phyloP scores from a whole-genome alignment of 2,113 vertebrate genomes.

The Pteruthius melanotis region DNA sequence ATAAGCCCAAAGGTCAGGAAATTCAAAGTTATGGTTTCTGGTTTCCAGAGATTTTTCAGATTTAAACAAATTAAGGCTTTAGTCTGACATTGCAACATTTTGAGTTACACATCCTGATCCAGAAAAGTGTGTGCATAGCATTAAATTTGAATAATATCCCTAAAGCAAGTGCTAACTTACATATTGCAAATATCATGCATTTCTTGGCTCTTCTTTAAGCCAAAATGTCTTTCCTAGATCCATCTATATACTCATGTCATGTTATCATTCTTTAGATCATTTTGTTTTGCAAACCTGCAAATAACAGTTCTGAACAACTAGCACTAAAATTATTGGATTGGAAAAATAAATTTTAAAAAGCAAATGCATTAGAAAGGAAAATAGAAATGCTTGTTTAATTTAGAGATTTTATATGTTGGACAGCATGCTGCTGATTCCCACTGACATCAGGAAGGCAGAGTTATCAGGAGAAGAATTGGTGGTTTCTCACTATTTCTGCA shows the following conservation, averaged over 20 bases:
- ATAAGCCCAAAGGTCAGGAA: background rate
- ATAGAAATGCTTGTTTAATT: background rate
- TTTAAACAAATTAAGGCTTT: background rate
- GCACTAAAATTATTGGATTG: background rate
- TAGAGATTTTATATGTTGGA: background rate
- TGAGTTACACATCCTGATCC: background rate
- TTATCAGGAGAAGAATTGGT: slow-evolving; percentile 17
- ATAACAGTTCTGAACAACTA: background rate
- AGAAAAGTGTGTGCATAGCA: background rate
- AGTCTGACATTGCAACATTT: background rate
- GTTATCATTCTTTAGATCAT: background rate
- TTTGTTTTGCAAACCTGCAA: background rate
- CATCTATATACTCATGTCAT: background rate
- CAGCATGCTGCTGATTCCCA: background rate
- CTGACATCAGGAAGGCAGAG: background rate
- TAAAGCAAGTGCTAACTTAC: background rate
- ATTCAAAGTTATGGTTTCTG: background rate
- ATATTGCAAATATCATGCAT: background rate
- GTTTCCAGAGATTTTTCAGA: background rate
- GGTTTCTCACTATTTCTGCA: slow-evolving; percentile 42
- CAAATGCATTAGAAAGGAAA: background rate
- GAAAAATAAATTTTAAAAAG: fast-evolving
- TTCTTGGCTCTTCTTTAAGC: background rate
- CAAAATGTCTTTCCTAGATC: background rate
- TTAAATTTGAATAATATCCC: background rate